Conservation (phyloP, 2,888 invertebrate species). For the Megalurothrips usitatus region DNA sequence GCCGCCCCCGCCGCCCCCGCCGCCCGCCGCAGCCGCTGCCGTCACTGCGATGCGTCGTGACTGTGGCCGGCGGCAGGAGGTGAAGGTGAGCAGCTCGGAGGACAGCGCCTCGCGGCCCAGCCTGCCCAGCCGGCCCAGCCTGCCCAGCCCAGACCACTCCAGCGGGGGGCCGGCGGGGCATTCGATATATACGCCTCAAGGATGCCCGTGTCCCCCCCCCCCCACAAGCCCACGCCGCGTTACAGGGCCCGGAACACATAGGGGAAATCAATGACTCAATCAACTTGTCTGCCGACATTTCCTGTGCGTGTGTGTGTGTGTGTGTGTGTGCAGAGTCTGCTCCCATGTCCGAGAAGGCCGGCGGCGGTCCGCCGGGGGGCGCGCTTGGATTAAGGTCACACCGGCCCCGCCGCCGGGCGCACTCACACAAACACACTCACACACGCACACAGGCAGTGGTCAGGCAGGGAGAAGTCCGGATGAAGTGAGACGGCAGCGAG, state of each 20-base stretch:
- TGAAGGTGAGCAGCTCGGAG: no score
- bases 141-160: not conserved
- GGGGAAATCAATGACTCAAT: slow-evolving; percentile 26
- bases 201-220: slow-evolving; percentile 14
- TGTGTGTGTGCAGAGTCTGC: not conserved
- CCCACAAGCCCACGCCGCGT: not conserved
- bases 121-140: not conserved
- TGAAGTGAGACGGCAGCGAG: no score
- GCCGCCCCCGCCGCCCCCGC: no score
- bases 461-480: no score
- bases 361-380: not conserved
- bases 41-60: no score
- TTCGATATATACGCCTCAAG: slow-evolving; percentile 18
- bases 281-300: slow-evolving; percentile 19
- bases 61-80: no score
- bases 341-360: not conserved
- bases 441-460: not conserved
- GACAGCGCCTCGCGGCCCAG: no score
- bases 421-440: not conserved
- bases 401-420: not conserved
- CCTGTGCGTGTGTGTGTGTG: not conserved
- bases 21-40: no score
- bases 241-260: slow-evolving; percentile 1
- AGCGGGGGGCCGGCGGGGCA: not conserved
- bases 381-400: not conserved